Conservation (phyloP, 2,888 invertebrate species). For the Mellilla xanthometata region DNA sequence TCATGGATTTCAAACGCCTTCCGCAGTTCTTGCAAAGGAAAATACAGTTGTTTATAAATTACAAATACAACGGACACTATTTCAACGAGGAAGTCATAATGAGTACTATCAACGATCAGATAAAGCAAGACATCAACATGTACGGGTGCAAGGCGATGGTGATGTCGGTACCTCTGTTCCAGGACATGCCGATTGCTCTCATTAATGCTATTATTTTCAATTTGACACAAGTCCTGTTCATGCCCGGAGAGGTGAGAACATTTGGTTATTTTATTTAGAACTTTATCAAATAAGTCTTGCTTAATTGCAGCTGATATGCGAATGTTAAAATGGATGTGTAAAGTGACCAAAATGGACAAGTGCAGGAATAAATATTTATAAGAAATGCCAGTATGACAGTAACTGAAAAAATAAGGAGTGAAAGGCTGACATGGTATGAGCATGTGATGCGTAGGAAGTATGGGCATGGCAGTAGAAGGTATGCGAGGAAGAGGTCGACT, state of each 20-base stretch:
- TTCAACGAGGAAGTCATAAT: conserved; percentile 53
- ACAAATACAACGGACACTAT: conserved; percentile 56
- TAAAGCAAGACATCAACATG: conserved; percentile 80
- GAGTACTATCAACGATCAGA: conserved; percentile 60
- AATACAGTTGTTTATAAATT: conserved; percentile 51
- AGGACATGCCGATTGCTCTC: conserved; percentile 71
- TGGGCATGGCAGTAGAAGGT: too few relatives aligned
- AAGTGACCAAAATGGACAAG: too few relatives aligned
- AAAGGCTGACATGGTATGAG: too few relatives aligned
- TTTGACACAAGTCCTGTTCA: conserved; percentile 76
- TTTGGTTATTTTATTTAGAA: too few relatives aligned
- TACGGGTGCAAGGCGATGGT: conserved; percentile 79
- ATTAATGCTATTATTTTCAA: conserved; percentile 75
- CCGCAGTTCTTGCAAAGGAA: conserved; percentile 49
- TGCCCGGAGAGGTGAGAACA: conserved; percentile 63
- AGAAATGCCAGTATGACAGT: too few relatives aligned
- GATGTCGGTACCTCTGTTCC: conserved; percentile 78
- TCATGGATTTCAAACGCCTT: conserved; percentile 47
- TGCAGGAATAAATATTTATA: too few relatives aligned
- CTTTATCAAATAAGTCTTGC: too few relatives aligned
- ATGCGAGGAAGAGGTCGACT: too few relatives aligned
- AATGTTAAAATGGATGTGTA: too few relatives aligned
- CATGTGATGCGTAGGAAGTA: too few relatives aligned
- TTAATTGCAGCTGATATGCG: too few relatives aligned
- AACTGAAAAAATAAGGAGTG: too few relatives aligned